Evolutionary conservation across 2,797 vertebrate genomes (phyloP), one percentile per base, ranked within the genome.

Genomic region (Oreortyx pictus): DNA sequence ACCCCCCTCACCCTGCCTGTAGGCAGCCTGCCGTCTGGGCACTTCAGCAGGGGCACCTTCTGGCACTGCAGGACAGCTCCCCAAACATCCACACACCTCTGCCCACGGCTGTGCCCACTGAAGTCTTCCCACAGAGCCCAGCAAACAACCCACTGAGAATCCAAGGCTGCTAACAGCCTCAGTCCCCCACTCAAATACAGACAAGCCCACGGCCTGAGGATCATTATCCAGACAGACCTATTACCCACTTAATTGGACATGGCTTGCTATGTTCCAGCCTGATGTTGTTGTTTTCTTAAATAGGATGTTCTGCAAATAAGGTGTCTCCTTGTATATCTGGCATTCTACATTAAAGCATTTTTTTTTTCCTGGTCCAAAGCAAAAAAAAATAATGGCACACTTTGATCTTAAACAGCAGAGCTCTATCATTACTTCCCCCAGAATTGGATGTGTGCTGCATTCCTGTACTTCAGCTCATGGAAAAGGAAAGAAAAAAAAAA

Each of bases 371-470:
- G 14, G 16, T 67, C 50, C 10, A 16, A 52, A 52, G 33, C 23
- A 66, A 17, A 57, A 7, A 24, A 56, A 47, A 9, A 47, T 31
- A 52, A 7, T 0, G 11, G n/a, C 8, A 27, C 16, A 3, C 8
- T 39, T 79, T 39, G 2, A 3, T 33, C 72, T 76, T 64, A 29
- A 14, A 13, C 3, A 14, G 12, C 6, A 6, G 47, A 70, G 60
- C 9, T 2, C 1, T 7, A 50, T 71, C 20, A 35, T 50, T 62
- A 31, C 81, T 57, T 73, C 46, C 50, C 64, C n/a, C 39, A 46
- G 68, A 46, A 70, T 0, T 50, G 72, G 56, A 44, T 18, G 35
- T n/a, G 49, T 64, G 67, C 10, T 44, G 41, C 43, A 59, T 62
- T 62, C 49, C 44, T 71, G n/a, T 49, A 35, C 49, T 60, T 64